Evolutionary conservation across 1,140 invertebrate species (phyloP).

Genomic region (Habropoda laboriosa): DNA sequence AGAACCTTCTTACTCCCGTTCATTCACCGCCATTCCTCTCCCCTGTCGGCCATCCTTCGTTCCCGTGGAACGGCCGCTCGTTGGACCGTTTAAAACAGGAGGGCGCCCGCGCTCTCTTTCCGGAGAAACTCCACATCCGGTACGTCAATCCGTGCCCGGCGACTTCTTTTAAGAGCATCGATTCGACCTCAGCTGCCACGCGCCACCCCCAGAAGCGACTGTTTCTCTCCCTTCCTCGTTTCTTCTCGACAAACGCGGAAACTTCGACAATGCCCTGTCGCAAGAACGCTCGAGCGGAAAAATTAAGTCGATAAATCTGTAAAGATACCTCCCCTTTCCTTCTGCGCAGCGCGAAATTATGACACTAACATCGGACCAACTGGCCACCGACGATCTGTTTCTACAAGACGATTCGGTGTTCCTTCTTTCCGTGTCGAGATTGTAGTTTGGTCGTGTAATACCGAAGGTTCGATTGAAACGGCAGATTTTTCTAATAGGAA

Average conservation of each 20-base stretch:
- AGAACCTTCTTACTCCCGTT: neutral
- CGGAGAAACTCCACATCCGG: constrained; percentile 13
- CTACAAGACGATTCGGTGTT: neutral
- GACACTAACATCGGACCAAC: neutral
- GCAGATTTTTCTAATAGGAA: no score
- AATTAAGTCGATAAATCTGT: constrained; percentile 46
- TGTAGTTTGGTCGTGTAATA: no score
- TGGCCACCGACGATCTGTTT: no score
- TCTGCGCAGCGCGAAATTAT: neutral
- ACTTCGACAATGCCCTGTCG: neutral
- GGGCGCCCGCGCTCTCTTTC: constrained; percentile 1
- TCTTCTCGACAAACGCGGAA: neutral
- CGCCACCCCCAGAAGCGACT: neutral
- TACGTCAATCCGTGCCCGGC: constrained; percentile 5
- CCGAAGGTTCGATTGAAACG: no score
- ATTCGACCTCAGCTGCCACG: constrained; percentile 6
- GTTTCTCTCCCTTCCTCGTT: constrained; percentile 12
- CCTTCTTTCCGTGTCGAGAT: no score
- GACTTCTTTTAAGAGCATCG: constrained; percentile 26
- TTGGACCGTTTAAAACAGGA: constrained; percentile 36
- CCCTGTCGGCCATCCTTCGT: constrained; percentile 6
- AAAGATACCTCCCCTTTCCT: neutral
- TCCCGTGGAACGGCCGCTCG: neutral
- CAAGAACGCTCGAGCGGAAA: constrained; percentile 15
- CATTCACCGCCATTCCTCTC: constrained; percentile 3